Conservation (phyloP, 2,797 vertebrate species). For the Gambusia yucatana region DNA sequence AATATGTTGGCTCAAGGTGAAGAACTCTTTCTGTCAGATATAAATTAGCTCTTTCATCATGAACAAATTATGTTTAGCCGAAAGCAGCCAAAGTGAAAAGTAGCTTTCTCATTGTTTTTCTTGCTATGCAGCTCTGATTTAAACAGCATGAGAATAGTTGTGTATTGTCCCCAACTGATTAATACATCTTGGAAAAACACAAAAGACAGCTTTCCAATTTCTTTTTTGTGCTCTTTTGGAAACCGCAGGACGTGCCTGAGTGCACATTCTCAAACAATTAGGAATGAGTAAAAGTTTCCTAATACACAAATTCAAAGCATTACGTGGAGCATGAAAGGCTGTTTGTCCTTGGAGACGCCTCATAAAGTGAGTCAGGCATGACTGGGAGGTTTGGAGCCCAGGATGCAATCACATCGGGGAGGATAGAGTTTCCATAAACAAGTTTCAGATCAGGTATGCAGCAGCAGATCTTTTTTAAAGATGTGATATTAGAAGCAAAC, state of each 20-base stretch:
- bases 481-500: conserved; percentile 38
- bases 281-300: conserved; percentile 58
- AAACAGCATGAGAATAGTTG: background rate
- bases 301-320: conserved; percentile 38
- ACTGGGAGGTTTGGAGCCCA: conserved; percentile 48
- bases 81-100: background rate
- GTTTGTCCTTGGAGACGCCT: conserved; percentile 52
- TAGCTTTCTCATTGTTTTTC: background rate
- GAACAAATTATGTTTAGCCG: background rate
- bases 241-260: conserved; percentile 19
- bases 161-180: background rate
- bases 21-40: background rate
- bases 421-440: conserved; percentile 62
- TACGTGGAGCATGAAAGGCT: conserved; percentile 51
- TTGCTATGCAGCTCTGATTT: conserved; percentile 7
- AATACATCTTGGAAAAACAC: conserved; percentile 18
- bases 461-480: conserved; percentile 43
- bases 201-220: conserved; percentile 13
- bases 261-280: conserved; percentile 59
- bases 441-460: conserved; percentile 47
- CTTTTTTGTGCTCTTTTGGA: background rate
- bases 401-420: conserved; percentile 53
- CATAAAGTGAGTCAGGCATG: conserved; percentile 66
- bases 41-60: conserved; percentile 2
- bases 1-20: background rate